Evolutionary conservation across 2,888 invertebrate genomes (phyloP).

Genomic region (Callyntrura guangdongensis): DNA sequence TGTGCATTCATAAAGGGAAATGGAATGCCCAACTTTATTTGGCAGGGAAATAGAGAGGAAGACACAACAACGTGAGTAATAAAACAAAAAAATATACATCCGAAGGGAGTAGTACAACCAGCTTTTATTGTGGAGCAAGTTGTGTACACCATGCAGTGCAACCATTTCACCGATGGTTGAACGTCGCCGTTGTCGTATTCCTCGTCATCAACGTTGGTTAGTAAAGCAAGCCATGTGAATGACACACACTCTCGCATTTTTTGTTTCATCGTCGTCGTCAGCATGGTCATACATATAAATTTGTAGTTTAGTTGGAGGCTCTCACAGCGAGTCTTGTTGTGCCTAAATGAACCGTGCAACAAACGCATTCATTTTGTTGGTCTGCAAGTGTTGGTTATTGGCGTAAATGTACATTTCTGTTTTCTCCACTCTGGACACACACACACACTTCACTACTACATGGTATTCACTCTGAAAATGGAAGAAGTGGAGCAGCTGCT

Average conservation of each 20-base stretch:
- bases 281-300: conserved; percentile 32
- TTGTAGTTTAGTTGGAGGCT: conserved; percentile 18
- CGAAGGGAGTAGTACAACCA: conserved; percentile 50
- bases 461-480: conserved; percentile 44
- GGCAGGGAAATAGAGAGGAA: conserved; percentile 17
- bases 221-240: conserved; percentile 55
- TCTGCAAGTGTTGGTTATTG: conserved; percentile 54
- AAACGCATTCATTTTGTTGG: conserved; percentile 50
- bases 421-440: conserved; percentile 24
- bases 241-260: conserved; percentile 59
- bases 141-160: conserved; percentile 49
- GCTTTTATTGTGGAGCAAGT: conserved; percentile 43
- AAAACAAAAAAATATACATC: conserved; percentile 54
- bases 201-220: conserved; percentile 1
- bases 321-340: conserved; percentile 51
- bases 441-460: neutral
- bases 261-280: conserved; percentile 21
- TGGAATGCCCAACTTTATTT: conserved; percentile 43
- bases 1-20: conserved; percentile 52
- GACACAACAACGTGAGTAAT: conserved; percentile 15
- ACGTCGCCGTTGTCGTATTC: conserved; percentile 1
- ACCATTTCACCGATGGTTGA: conserved; percentile 61
- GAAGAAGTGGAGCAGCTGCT: conserved; percentile 65
- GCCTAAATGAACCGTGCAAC: conserved; percentile 68
- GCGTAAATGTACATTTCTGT: conserved; percentile 20